These are phyloP conservation scores for Aphyosemion australe DNA, from an alignment of 2,113 vertebrate genomes.

Conservation along the genomic window DNA sequence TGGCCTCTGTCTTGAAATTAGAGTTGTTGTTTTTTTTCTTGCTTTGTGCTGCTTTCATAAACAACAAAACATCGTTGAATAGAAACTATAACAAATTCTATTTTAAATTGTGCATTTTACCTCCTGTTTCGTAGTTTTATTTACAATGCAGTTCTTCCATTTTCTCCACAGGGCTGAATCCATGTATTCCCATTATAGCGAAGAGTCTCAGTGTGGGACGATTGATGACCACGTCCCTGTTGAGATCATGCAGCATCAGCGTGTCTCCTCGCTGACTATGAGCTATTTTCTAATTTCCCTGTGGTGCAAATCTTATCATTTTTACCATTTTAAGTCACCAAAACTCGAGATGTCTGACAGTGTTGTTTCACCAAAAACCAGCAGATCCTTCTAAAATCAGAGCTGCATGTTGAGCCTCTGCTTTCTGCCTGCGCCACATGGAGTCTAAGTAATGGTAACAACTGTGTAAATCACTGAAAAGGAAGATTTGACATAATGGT, in stretches of 20 bases:
- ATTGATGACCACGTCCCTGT: conserved; percentile 64
- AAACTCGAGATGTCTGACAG: conserved; percentile 24
- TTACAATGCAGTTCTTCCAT: conserved; percentile 13
- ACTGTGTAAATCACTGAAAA: background rate
- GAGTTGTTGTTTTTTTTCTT: no score
- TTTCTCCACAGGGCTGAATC: conserved; percentile 36
- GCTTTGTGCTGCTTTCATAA: no score
- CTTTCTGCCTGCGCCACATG: conserved; percentile 23
- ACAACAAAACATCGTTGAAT: no score
- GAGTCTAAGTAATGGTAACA: conserved; percentile 17
- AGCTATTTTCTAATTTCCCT: conserved; percentile 68
- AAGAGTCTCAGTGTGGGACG: conserved; percentile 24
- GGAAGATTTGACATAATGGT: conserved; percentile 8
- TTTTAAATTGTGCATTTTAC: no score
- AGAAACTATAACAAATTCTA: no score
- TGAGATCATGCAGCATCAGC: conserved; percentile 51
- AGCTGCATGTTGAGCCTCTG: conserved; percentile 20
- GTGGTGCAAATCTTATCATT: conserved; percentile 52
- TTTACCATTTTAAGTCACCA: conserved; percentile 10
- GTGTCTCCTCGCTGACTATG: conserved; percentile 32
- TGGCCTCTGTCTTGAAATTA: background rate
- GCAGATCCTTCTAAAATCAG: conserved; percentile 20
- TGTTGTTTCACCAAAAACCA: conserved; percentile 23
- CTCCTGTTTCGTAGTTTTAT: background rate
- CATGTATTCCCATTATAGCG: background rate